Base-by-base conservation (phyloP, 1,140 invertebrate genomes). In the Lutraria rhynchaena region DNA sequence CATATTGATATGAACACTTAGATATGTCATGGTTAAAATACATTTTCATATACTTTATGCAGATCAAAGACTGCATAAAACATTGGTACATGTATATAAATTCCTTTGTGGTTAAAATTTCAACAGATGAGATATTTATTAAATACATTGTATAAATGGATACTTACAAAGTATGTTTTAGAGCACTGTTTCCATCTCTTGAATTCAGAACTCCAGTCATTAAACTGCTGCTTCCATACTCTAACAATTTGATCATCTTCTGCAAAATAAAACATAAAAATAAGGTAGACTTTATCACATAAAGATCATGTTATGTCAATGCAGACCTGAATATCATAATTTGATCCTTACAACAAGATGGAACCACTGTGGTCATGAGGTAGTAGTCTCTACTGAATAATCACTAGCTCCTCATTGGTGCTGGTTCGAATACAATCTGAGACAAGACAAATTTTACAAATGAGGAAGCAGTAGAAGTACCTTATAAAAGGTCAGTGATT, bases 171-270 rank as follows among this genome's bases (percentile, higher is more conserved):
- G 35, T 71, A 74, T 29, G 9, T 11, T 2, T 57, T 31, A 4
- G 71, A 31, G 60, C 71, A 74, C 9, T 31, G 53, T 57, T 74
- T 53, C 71, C 71, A 74, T 41, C 44, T 74, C 15, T 13, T 55
- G 46, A 74, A 74, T 29, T 27, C 37, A 27, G 71, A 41, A 5
- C 53, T 60, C 71, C 71, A 74, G 44, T 74, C 71, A 74, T 74
- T 74, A 44, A 74, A 74, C 37, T 53, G 51, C 51, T 74, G 71
- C 24, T 74, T 74, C 71, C 71, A 74, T 22, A 74, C 71, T 44
- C 60, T 55, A 24, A 74, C 35, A 19, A 74, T 27, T 13, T 74
- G 3, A 17, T 60, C 24, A 27, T 58, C 15, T 9, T 29, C 71
- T 74, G 71, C 15, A 74, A 44, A 3, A 70, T 58, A 11, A 9